Base-by-base conservation (phyloP, 2,888 invertebrate species). In the Scaptomyza parva region DNA sequence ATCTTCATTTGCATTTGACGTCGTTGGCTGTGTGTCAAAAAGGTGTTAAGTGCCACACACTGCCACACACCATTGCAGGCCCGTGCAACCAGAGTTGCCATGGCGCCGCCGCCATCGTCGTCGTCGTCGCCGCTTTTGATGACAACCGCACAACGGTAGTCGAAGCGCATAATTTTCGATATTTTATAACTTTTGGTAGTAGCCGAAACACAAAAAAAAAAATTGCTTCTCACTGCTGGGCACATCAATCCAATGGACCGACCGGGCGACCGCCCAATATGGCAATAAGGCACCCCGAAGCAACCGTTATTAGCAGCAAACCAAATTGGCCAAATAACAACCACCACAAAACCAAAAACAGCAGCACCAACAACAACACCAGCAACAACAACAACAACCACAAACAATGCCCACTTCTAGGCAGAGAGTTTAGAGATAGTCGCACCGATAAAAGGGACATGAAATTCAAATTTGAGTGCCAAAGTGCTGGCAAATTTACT, bases 1-100 rank as follows among this genome's bases (percentile, higher is more conserved):
- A 88, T 88, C 89, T 87, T 89, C 88, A 87, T 89, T 88, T 89
- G 87, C 87, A 89, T 84, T 84, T 86, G 84, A 84, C 86, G 84
- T 86, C 86, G 89, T 70, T 78, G 81, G 79, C 73, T 76, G 82
- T 82, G 83, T 87, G 84, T 84, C 84, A 84, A 87, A 85, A 84
- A 84, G 84, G 87, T 84, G 84, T 84, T 84, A 85, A 87, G 86
- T 85, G 86, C 83, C 76, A 84, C 72, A 84, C 72, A 75, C 53
- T 50, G 39, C 44, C 55, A 55, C 55, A 55, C 40, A 50, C 65
- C 53, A 40, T 43, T 9, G 37, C 44, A 17, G 53, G 22, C 22
- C n/a, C n/a, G n/a, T n/a, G 43, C 26, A 43, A 35, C 40, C 41
- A 67, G 33, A 43, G 48, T 26, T 59, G 43, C 67, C 58, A 66